Base-by-base conservation (phyloP, 2,797 vertebrate genomes). In the Adelosebastes latens region DNA sequence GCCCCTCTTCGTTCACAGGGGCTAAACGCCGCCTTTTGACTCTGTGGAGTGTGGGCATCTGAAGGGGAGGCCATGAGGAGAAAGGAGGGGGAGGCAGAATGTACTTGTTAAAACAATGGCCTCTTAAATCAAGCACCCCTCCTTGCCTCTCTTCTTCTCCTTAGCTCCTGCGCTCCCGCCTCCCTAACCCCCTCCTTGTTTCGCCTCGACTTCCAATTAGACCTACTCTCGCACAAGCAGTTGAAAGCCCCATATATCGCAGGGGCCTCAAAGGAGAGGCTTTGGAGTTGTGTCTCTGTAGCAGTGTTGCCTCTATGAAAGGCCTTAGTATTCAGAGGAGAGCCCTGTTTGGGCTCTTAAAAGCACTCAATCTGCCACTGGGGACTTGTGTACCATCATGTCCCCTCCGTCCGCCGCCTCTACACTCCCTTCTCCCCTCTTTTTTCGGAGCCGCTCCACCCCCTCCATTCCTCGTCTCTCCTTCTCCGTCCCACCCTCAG, bases 21-120 rank as follows among this genome's bases (percentile, higher is more conserved):
- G 91, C 93, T 94, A 95, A 95, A 95, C 91, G 87, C 90, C 91
- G 92, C 94, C 95, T 95, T 96, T 95, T 96, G 95, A 96, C 94
- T 95, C 88, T 62, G 86, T 81, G 91, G 91, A 94, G 94, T 92
- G 93, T 95, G 93, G 89, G 90, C 88, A 92, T 95, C 92, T 92
- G 87, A 92, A 91, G 93, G 83, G 88, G 90, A 92, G 88, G 89
- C 85, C 84, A 83, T 73, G 77, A 87, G 88, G 90, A 93, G 87
- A 93, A 93, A 94, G 83, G 70, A 89, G 85, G 86, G 89, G 91
- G 91, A 92, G 93, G 93, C 88, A 82, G 90, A 94, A 94, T 93
- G 89, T 92, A 92, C 94, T 94, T 92, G 90, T 93, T 94, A 93
- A 95, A 94, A 94, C 94, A 95, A 95, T 93, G 91, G 87, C 77